Base-by-base conservation (phyloP, 2,113 vertebrate genomes). In the Anolis sagrei region DNA sequence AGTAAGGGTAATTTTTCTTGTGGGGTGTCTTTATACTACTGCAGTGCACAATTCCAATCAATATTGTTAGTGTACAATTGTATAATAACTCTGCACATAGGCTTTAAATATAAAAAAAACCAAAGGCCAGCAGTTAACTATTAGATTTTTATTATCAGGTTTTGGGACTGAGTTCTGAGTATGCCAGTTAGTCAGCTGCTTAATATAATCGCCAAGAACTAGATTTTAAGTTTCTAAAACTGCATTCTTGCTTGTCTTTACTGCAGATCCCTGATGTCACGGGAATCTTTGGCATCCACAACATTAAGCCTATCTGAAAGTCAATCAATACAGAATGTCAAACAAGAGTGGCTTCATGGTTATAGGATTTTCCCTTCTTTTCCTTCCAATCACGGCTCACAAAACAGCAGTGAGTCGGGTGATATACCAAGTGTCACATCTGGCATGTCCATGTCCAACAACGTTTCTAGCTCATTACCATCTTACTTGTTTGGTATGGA, bases 261-360 rank as follows among this genome's bases (percentile, higher is more conserved):
- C 95, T 96, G 82, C 95, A 99, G 98, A 94, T 99, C 93, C 2
- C 92, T 97, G 83, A 95, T 97, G 85, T 97, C 97, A 27, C 87
- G 91, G 90, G 98, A 97, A 79, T 98, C 98, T 90, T 88, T 98
- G 95, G 96, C 96, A 21, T 98, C 97, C 82, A 97, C 97, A 0
- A 96, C 96, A 0, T 94, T 98, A 88, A 98, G 97, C 85, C 94
- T 98, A 75, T 97, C 97, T 4, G 98, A 98, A 94, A 97, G 96
- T 58, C 97, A 98, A 78, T 98, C 97, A 0, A 73, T 97, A 85
- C 92, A 96, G 89, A 97, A 94, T 39, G 92, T 97, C 90, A 97
- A 97, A 87, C 97, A 98, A 48, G 98, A 98, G 79, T 98, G 97
- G 98, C 93, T 94, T 5, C 97, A 97, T 51, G 96, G 96, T 58